Evolutionary conservation across 1,140 invertebrate species (phyloP), one percentile per base, ranked within the genome.

Genomic region (Drosophila quadrilineata): DNA sequence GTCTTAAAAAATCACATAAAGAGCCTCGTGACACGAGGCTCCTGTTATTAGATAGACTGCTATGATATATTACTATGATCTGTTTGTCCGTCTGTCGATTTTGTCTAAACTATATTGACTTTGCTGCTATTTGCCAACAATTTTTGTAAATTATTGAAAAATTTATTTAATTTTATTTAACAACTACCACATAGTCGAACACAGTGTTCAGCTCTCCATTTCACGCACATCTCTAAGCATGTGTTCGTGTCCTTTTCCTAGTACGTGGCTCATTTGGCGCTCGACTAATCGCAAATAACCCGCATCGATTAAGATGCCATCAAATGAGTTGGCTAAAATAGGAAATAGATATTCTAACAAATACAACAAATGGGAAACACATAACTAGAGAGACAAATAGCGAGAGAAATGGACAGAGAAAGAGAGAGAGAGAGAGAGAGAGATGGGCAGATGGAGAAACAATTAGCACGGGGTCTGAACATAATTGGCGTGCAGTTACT

Each of bases 401-500:
- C 0, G 35, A 48, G 10, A 46, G 68, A 14, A 69, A 31, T 12
- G 43, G 69, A 26, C 0, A 46, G 14, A 14, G 14, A 17, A 1
- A 43, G 19, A 2, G 21, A n/a, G 6, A 21, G 22, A 26, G 16
- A 21, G 2, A 38, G 9, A 43, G n/a, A 21, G 5, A 21, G 21
- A 52, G 8, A 52, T 3, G 12, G 16, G 9, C 6, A 46, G 33
- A 35, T 52, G 48, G 21, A 84, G 77, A 82, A 82, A 82, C 77
- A 82, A 82, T 84, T 82, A 82, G 79, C 77, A 82, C 73, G 65
- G n/a, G n/a, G 49, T 19, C 73, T 56, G 73, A 48, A 71, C 73
- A 84, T 82, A 82, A 82, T 82, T 82, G 77, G 77, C 70, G 77
- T 84, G 73, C 77, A 84, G 73, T 82, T 84, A 60, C 68, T 64